Conservation (phyloP, 2,888 invertebrate genomes). For the Drosophila neutralis region DNA sequence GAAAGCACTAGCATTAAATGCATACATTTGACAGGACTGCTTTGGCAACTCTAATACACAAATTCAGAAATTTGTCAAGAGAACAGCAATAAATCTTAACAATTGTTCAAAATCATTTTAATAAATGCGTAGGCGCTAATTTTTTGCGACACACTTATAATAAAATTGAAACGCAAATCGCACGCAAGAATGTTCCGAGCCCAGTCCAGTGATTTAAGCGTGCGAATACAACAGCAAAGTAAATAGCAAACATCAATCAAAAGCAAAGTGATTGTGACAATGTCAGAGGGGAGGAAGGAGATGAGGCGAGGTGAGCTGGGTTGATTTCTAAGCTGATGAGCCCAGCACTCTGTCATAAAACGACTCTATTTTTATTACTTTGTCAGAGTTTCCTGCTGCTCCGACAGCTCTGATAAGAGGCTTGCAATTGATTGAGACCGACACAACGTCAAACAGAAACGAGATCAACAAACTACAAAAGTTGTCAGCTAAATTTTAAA, state of each 20-base stretch:
- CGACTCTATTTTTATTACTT: constrained; percentile 35
- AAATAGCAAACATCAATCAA: constrained; percentile 65
- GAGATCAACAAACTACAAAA: constrained; percentile 61
- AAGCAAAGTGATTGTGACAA: constrained; percentile 32
- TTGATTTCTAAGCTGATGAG: constrained; percentile 16
- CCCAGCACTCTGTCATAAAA: constrained; percentile 44
- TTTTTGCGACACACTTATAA: constrained; percentile 19
- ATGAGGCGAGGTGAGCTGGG: background rate
- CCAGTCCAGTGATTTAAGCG: constrained; percentile 53
- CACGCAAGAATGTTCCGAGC: constrained; percentile 52
- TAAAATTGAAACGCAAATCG: constrained; percentile 65
- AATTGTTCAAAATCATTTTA: constrained; percentile 31
- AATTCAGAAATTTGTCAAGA: constrained; percentile 52
- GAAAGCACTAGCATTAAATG: background rate
- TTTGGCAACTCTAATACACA: background rate
- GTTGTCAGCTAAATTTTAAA: constrained; percentile 65
- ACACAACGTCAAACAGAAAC: constrained; percentile 46
- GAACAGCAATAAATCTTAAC: constrained; percentile 24
- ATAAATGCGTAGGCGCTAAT: constrained; percentile 51
- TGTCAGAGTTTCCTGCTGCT: constrained; percentile 54
- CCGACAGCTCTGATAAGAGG: constrained; percentile 44
- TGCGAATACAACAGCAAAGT: constrained; percentile 25
- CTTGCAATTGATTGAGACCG: constrained; percentile 67
- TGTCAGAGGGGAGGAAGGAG: background rate
- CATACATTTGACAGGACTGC: background rate